A percentile compares a stretch with the other conserved stretches of the same genome.
These are phyloP conservation scores for Cichlasoma orientale DNA, from an alignment of 2,797 vertebrate genomes.

Conservation along the genomic window DNA sequence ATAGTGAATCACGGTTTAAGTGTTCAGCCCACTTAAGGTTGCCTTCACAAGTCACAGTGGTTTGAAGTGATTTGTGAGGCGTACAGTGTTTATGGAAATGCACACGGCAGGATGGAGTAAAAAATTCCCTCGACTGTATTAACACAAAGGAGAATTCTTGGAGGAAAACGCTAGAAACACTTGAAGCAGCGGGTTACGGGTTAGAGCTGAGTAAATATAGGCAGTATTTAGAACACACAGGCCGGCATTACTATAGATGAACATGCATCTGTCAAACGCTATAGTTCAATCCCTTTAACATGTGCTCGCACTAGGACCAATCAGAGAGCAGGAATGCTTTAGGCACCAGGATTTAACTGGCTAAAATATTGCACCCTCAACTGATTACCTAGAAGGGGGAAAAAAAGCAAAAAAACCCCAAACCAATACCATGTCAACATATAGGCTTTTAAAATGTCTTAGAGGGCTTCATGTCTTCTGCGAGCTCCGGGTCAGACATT, in stretches of 20 bases:
- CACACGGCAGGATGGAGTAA: slow-evolving; percentile 73
- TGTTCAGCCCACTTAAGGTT: slow-evolving; percentile 82
- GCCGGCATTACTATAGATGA: neutral
- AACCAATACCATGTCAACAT: neutral
- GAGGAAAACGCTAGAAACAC: slow-evolving; percentile 38
- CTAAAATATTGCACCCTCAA: neutral
- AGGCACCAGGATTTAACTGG: neutral
- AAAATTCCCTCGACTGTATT: slow-evolving; percentile 66
- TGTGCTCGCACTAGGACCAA: neutral
- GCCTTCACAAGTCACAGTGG: slow-evolving; percentile 80
- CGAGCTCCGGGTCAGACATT: neutral
- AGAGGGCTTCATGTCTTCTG: neutral
- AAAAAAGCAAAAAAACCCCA: too few species aligned
- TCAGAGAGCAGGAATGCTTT: neutral
- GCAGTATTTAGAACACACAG: neutral
- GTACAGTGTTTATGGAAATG: slow-evolving; percentile 85
- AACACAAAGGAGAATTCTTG: slow-evolving; percentile 64
- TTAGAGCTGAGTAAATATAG: slow-evolving; percentile 11
- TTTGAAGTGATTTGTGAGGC: slow-evolving; percentile 84
- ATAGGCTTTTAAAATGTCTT: neutral
- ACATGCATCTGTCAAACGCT: neutral
- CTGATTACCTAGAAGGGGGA: neutral
- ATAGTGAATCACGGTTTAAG: slow-evolving; percentile 78
- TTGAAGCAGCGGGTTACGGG: slow-evolving; percentile 18
- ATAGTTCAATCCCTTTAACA: neutral